Evolutionary conservation across 2,888 invertebrate species (phyloP), one percentile per base, ranked within the genome.

Genomic region (Apodemia zela): DNA sequence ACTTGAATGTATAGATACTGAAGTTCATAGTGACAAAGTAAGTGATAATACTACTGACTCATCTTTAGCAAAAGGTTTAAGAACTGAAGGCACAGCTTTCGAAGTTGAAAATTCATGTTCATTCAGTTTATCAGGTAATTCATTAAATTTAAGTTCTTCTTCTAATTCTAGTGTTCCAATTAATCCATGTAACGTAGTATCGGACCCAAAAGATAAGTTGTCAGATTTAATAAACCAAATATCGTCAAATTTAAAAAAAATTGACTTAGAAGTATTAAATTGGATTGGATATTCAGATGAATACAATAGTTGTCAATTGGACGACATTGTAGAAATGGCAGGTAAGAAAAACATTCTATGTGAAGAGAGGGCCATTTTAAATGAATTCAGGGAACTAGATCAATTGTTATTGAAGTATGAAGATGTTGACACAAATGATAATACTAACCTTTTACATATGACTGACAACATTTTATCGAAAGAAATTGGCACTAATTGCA

Each of bases 241-340:
- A 2, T 64, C 68, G 0, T 66, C 71, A 1, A 72, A 70, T 51
- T 57, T 82, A 18, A 76, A 81, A 64, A 72, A 70, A 49, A 68
- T 81, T 6, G 81, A 85, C 58, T 42, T 76, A 42, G 82, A 81
- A 74, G 77, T 80, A 2, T 73, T 78, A 5, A 73, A 74, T 65
- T 83, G 82, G 84, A 73, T 81, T 3, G 77, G 74, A 5, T 74
- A 58, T 49, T 45, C 45, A 7, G 33, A 71, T 17, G 71, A 74
- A 17, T 62, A 60, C 59, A 86, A 87, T n/a, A 87, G 84, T 54
- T 59, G 33, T 33, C 13, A 21, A 54, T 13, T 54, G 13, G 25
- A 54, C 2, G 11, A 54, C 6, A 11, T 54, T 5, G 5, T 54
- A 25, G 51, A 54, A 54, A 21, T 54, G 15, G 51, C 51, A 21